Conservation (phyloP, 1,140 invertebrate genomes). For the Lineus longissimus region DNA sequence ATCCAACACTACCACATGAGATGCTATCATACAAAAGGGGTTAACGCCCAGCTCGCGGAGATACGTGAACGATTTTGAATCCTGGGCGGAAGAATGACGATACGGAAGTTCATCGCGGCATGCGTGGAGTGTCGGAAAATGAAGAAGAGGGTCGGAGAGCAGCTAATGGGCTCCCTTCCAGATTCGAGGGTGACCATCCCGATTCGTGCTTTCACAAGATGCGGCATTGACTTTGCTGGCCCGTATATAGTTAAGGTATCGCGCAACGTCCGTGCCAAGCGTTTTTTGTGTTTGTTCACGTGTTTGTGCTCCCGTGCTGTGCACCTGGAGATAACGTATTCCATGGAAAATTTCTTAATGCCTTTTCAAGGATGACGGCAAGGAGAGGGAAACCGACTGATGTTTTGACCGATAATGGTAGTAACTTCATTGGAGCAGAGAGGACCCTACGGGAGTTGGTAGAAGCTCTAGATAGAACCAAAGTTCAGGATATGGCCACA, state of each 20-base stretch:
- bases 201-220: background rate
- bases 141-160: too few species aligned
- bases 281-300: slow-evolving; percentile 18
- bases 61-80: slow-evolving; percentile 3
- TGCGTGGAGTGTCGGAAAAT: background rate
- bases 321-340: slow-evolving; percentile 14
- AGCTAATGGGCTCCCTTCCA: background rate
- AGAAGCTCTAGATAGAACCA: background rate
- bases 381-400: slow-evolving; percentile 9
- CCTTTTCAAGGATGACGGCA: background rate
- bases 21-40: background rate
- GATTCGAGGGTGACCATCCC: background rate
- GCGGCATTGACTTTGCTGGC: slow-evolving; percentile 14
- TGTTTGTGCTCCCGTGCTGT: slow-evolving; percentile 17
- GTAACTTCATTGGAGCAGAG: slow-evolving; percentile 15
- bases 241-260: slow-evolving; percentile 11
- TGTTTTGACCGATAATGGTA: slow-evolving; percentile 17
- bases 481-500: too few species aligned
- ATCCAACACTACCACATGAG: too few species aligned
- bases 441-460: slow-evolving; percentile 1
- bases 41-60: background rate
- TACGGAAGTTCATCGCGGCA: too few species aligned
- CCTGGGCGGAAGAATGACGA: background rate
- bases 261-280: slow-evolving; percentile 3
- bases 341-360: slow-evolving; percentile 10